Evolutionary conservation across 2,797 vertebrate genomes (phyloP).

Genomic region (Melanotaenia pygmaea): DNA sequence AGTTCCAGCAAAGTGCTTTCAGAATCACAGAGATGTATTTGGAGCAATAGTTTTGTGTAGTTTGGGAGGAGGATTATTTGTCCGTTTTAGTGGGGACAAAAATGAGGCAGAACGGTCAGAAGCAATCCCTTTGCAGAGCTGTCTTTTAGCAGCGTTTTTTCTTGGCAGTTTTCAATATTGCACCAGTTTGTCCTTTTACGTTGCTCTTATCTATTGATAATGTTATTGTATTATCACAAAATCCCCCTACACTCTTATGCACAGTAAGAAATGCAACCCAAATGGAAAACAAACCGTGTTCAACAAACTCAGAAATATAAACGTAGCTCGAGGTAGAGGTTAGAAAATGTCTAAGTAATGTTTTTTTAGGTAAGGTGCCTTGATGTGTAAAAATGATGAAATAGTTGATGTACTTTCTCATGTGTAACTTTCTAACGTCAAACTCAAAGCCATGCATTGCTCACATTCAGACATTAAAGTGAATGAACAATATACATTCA

Average conservation of each 20-base stretch:
- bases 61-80: slow-evolving; percentile 23
- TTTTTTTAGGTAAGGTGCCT: neutral
- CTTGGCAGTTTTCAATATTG: slow-evolving; percentile 13
- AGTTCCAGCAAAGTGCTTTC: slow-evolving; percentile 46
- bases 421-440: neutral
- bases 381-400: neutral
- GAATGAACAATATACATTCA: neutral
- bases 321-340: neutral
- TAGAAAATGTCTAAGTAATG: neutral
- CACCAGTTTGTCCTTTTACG: slow-evolving; percentile 7
- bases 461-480: neutral
- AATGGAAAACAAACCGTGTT: neutral
- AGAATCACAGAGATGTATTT: slow-evolving; percentile 28
- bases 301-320: neutral
- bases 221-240: neutral
- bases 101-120: neutral
- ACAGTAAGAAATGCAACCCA: neutral
- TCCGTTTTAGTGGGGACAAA: slow-evolving; percentile 27
- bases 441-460: neutral
- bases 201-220: neutral
- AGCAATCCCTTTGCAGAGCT: slow-evolving; percentile 7
- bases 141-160: slow-evolving; percentile 2
- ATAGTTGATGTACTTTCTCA: neutral
- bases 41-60: slow-evolving; percentile 41
- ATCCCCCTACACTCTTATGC: neutral